Percentiles rank a stretch among this genome's conserved stretches.
These are phyloP conservation scores for Fulmarus glacialis DNA, from an alignment of 2,113 vertebrate species.

Conservation along the genomic window DNA sequence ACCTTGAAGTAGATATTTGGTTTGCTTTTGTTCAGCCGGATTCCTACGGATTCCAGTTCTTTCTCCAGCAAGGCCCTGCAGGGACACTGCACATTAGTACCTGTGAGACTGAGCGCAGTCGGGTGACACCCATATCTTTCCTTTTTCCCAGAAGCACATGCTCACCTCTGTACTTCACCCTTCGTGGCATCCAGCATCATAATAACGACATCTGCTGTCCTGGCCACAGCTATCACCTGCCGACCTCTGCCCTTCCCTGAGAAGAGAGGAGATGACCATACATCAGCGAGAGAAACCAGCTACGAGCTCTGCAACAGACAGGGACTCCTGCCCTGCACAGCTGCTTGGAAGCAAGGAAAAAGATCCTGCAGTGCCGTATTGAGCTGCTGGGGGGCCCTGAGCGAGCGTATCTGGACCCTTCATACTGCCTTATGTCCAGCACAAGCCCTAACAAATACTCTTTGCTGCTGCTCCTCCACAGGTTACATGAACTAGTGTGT, in stretches of 20 bases:
- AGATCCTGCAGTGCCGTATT: not conserved
- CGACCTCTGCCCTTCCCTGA: conserved; percentile 95
- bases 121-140: not conserved
- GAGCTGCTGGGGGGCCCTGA: not conserved
- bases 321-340: not conserved
- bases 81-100: not conserved
- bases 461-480: not conserved
- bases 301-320: accelerated
- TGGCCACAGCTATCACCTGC: conserved; percentile 96
- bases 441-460: not conserved
- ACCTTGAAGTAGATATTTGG: conserved; percentile 99
- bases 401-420: accelerated
- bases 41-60: conserved; percentile 95
- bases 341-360: not conserved
- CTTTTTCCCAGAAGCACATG: not conserved
- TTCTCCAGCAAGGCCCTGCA: conserved; percentile 91
- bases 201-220: conserved; percentile 95
- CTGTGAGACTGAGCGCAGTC: accelerated
- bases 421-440: not conserved
- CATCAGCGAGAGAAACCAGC: not conserved
- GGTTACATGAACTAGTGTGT: not conserved
- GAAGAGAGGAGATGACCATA: not conserved
- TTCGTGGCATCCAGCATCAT: conserved; percentile 99
- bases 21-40: conserved; percentile 92
- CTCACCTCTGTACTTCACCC: conserved; percentile 94